These are phyloP conservation scores for Catharus bicknelli DNA, from an alignment of 2,113 vertebrate species.

Conservation along the genomic window DNA sequence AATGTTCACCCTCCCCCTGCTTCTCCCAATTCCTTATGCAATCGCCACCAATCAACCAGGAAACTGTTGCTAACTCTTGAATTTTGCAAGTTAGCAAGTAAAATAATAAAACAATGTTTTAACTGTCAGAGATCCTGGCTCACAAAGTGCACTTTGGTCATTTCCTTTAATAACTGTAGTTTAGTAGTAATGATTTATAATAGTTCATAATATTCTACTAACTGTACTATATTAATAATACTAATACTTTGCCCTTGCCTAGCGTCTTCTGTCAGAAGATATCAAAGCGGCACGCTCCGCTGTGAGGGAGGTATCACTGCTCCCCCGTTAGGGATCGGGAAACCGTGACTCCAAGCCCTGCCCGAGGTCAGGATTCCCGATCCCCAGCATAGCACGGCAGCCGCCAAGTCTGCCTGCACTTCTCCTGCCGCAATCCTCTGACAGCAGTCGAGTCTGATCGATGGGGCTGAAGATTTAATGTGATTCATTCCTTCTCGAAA, in stretches of 20 bases:
- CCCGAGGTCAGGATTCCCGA: neutral
- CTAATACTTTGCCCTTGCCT: conserved; percentile 65
- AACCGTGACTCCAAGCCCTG: neutral
- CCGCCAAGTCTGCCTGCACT: neutral
- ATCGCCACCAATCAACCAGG: neutral
- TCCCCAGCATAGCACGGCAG: neutral
- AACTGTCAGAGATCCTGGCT: conserved; percentile 60
- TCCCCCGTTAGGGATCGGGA: neutral
- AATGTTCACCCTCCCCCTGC: fast-evolving
- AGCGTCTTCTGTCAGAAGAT: conserved; percentile 39
- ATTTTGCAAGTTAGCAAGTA: conserved; percentile 67
- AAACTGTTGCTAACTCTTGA: conserved; percentile 39
- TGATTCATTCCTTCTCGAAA: conserved; percentile 26
- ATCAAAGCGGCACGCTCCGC: neutral
- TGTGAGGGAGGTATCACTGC: neutral
- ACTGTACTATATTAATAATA: conserved; percentile 68
- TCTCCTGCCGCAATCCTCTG: neutral
- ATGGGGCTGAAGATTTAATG: conserved; percentile 11
- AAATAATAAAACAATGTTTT: conserved; percentile 62
- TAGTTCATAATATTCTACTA: conserved; percentile 71
- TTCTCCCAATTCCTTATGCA: neutral
- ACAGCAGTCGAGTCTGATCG: neutral
- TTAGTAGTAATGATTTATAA: conserved; percentile 66
- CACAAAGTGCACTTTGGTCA: conserved; percentile 61
- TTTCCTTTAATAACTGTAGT: conserved; percentile 70